Evolutionary conservation across 2,888 invertebrate genomes (phyloP).

Genomic region (Catocala fraxini): DNA sequence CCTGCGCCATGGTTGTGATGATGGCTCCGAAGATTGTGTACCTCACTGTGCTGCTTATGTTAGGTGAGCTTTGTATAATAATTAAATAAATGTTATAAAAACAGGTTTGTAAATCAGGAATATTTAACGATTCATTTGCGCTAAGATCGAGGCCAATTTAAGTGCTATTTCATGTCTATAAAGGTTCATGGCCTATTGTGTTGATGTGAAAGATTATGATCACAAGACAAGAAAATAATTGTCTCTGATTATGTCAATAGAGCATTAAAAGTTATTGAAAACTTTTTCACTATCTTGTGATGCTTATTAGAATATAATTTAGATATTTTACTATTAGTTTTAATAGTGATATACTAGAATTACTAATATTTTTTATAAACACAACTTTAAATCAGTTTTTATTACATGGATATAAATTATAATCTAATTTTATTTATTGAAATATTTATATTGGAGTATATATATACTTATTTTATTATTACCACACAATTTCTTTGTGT

Average conservation of each 20-base stretch:
- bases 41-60: conserved; percentile 59
- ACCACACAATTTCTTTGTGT: no score
- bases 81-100: conserved; percentile 13
- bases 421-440: no score
- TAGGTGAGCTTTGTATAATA: conserved; percentile 65
- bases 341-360: no score
- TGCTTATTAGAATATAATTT: no score
- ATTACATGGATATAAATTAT: no score
- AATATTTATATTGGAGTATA: no score
- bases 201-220: background rate
- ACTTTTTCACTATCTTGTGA: no score
- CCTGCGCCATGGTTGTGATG: conserved; percentile 65
- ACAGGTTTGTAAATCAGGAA: conserved; percentile 2
- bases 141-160: conserved; percentile 2
- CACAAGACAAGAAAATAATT: conserved; percentile 3
- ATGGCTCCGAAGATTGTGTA: conserved; percentile 63
- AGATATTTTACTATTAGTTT: no score
- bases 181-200: conserved; percentile 4
- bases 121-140: background rate
- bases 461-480: no score
- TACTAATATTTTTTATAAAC: no score
- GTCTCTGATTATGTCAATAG: conserved; percentile 12
- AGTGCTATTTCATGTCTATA: conserved; percentile 10
- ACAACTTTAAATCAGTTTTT: no score
- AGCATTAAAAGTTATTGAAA: background rate